Evolutionary conservation across 2,888 invertebrate species (phyloP).

Genomic region (Rhodophaea formosa): DNA sequence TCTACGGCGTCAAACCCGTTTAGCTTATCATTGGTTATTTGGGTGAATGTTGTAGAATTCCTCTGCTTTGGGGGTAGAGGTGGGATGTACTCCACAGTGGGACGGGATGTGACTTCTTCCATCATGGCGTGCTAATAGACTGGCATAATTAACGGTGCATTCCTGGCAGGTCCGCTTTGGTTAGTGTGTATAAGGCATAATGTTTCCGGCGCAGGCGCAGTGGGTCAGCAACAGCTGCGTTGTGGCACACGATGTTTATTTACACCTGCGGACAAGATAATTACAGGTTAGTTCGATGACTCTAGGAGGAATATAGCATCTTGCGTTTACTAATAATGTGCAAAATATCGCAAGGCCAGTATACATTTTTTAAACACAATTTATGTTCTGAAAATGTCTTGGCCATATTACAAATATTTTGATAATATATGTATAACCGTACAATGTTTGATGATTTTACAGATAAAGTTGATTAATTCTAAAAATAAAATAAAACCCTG

Average conservation of each 20-base stretch:
- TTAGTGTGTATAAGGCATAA: constrained; percentile 75
- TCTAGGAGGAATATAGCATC: constrained; percentile 1
- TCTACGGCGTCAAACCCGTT: constrained; percentile 59
- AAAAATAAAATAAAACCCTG: too few species aligned
- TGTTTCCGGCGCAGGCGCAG: constrained; percentile 70
- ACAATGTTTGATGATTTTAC: too few species aligned
- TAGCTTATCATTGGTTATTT: constrained; percentile 63
- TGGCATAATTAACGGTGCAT: constrained; percentile 74
- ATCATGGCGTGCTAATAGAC: constrained; percentile 67
- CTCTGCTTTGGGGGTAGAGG: constrained; percentile 81
- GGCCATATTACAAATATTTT: too few species aligned
- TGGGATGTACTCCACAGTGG: constrained; percentile 74
- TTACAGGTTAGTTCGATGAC: constrained; percentile 30
- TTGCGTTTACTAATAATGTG: neutral
- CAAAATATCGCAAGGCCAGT: too few species aligned
- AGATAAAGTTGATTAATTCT: too few species aligned
- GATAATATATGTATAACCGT: too few species aligned
- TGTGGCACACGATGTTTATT: constrained; percentile 46
- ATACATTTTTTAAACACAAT: too few species aligned
- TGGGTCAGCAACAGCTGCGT: constrained; percentile 65
- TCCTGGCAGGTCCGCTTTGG: constrained; percentile 65
- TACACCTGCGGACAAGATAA: constrained; percentile 64
- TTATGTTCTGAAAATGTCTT: too few species aligned
- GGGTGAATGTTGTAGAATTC: constrained; percentile 71
- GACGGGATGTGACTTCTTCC: constrained; percentile 77